phyloP scores from a whole-genome alignment of 2,113 vertebrate species.

The Alectura lathami region DNA sequence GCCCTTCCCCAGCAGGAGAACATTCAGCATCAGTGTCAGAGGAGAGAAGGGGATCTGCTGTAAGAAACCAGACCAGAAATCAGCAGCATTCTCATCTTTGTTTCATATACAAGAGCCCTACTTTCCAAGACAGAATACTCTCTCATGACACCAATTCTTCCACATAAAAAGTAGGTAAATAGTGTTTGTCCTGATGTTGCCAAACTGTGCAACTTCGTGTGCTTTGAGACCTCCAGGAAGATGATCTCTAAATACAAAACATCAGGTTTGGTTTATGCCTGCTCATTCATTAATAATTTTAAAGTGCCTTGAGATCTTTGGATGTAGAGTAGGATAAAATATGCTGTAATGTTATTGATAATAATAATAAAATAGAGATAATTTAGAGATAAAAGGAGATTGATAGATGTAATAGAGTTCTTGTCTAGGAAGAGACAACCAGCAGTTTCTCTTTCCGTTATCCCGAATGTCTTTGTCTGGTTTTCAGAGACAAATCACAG shows the following conservation, averaged over 20 bases:
- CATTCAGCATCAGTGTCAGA: background rate
- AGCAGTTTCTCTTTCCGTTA: constrained; percentile 5
- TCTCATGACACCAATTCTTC: background rate
- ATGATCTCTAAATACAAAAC: background rate
- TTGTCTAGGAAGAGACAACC: constrained; percentile 3
- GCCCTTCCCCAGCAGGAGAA: background rate
- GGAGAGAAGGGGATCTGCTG: background rate
- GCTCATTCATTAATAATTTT: background rate
- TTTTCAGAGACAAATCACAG: constrained; percentile 35
- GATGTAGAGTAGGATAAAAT: background rate
- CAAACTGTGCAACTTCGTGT: background rate
- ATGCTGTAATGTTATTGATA: background rate
- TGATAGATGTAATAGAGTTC: background rate
- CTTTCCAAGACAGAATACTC: background rate
- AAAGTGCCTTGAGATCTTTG: background rate
- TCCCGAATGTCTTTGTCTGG: background rate
- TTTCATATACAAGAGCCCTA: background rate
- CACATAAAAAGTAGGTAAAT: background rate
- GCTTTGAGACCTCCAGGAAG: background rate
- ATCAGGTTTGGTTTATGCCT: background rate
- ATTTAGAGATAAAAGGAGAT: background rate
- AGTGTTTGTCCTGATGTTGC: background rate
- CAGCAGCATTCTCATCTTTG: background rate
- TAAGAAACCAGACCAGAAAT: background rate
- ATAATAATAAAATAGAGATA: constrained; percentile 29